Evolutionary conservation across 2,888 invertebrate genomes (phyloP), one percentile per base, ranked within the genome.

Genomic region (Nomada ferruginata): DNA sequence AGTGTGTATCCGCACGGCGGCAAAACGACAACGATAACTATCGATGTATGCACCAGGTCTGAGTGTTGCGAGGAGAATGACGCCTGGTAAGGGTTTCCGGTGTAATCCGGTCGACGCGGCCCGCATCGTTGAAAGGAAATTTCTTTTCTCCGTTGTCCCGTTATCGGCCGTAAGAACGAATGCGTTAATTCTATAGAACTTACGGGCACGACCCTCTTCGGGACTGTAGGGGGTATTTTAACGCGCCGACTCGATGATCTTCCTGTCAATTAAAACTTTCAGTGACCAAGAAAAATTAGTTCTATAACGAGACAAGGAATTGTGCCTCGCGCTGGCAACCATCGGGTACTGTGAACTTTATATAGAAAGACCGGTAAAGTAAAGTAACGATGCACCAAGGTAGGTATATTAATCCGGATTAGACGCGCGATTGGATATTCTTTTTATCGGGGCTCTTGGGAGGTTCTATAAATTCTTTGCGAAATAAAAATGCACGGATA

Each of bases 221-320:
- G 0, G 4, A 5, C 47, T 15, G 13, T 26, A 47, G 47, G 13
- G 61, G 20, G 26, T 23, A 52, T 7, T 36, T 55, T 64, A 64
- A 20, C 66, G 73, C 29, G 50, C 10, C 15, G 47, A 50, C 61
- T 47, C 52, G 18, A 42, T 23, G 63, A 65, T 66, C 73, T 71
- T 80, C 76, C 61, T 68, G 78, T 29, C 65, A 85, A 72, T 83
- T 83, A 83, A 76, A 29, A 72, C 47, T 70, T 73, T 26, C 70
- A 44, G 50, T 36, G 53, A 29, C 44, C 18, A 57, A 78, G 66
- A 76, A 65, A 76, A 76, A 83, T 71, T 77, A 20, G 29, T 55
- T 74, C 50, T 47, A 9, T 42, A 55, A 50, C 18, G 15, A 76
- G 23, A 18, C 66, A 15, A 50, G n/a, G 55, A 61, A 76, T 66